phyloP scores from a whole-genome alignment of 2,888 invertebrate genomes.

The Drosophila cyrtoloma region DNA sequence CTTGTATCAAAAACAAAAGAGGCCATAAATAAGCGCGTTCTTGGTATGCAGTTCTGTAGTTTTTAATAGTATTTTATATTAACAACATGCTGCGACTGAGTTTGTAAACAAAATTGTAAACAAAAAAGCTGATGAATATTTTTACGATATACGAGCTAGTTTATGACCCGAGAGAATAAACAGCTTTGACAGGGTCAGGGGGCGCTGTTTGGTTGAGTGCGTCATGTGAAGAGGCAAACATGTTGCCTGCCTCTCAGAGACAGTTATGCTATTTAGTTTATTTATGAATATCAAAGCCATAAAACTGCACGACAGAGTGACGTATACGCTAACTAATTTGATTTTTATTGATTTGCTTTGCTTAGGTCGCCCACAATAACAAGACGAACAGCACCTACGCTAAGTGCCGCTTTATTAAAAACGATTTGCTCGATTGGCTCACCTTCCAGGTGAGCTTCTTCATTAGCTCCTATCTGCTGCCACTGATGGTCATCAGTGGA shows the following conservation, averaged over 20 bases:
- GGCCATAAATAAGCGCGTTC: conserved; percentile 49
- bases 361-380: conserved; percentile 85
- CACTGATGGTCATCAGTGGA: conserved; percentile 93
- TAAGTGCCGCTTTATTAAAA: conserved; percentile 87
- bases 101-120: conserved; percentile 76
- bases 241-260: conserved; percentile 26
- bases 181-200: conserved; percentile 15
- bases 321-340: conserved; percentile 51
- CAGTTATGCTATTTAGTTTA: conserved; percentile 33
- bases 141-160: conserved; percentile 62
- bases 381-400: conserved; percentile 58
- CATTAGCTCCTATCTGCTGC: conserved; percentile 93
- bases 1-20: conserved; percentile 29
- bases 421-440: conserved; percentile 85
- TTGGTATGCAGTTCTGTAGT: conserved; percentile 54
- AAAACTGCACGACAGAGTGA: conserved; percentile 55
- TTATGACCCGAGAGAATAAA: conserved; percentile 51
- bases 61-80: conserved; percentile 66
- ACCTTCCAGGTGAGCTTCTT: conserved; percentile 91
- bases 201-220: conserved; percentile 34
- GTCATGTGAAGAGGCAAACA: conserved; percentile 43
- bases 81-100: conserved; percentile 27
- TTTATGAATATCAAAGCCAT: conserved; percentile 45
- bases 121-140: conserved; percentile 62
- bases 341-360: conserved; percentile 11